These are phyloP conservation scores for Plumapathes pennacea DNA, from an alignment of 92 coral and sea anemone genomes.

Conservation along the genomic window DNA sequence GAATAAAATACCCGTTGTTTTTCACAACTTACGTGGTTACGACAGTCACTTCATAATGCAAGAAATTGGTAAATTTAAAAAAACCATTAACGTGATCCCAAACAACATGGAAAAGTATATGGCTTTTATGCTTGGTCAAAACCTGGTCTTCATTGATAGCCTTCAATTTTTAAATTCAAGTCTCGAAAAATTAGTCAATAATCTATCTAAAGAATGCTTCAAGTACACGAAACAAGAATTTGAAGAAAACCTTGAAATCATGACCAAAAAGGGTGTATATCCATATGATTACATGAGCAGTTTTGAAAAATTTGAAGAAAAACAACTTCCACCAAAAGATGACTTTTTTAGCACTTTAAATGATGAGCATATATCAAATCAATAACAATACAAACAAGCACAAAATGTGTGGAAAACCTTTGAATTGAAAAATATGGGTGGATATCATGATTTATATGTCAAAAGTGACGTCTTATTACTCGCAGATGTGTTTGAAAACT, in stretches of 20 bases:
- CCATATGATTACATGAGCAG: slow-evolving; percentile 3
- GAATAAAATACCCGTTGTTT: no score
- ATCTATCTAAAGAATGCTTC: slow-evolving; percentile 1
- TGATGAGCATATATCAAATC: neutral
- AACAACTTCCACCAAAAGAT: no score
- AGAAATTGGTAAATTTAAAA: neutral
- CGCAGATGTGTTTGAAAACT: slow-evolving; percentile 42
- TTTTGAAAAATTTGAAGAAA: neutral
- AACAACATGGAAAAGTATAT: slow-evolving; percentile 22
- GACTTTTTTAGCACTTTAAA: no score
- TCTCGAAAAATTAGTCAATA: slow-evolving; percentile 2
- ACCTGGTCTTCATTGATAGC: slow-evolving; percentile 8
- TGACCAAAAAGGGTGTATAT: slow-evolving; percentile 13
- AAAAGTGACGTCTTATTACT: slow-evolving; percentile 24
- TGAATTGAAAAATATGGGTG: no score
- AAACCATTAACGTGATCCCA: neutral
- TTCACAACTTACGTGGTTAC: no score
- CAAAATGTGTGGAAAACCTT: no score
- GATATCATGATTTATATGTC: slow-evolving; percentile 23
- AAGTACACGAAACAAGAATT: neutral
- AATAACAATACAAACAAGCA: neutral
- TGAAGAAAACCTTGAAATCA: neutral
- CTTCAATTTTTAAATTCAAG: slow-evolving; percentile 11
- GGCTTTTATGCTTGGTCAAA: slow-evolving; percentile 4
- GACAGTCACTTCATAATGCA: no score